phyloP scores from a whole-genome alignment of 2,797 vertebrate species.

The Xiphophorus birchmanni region DNA sequence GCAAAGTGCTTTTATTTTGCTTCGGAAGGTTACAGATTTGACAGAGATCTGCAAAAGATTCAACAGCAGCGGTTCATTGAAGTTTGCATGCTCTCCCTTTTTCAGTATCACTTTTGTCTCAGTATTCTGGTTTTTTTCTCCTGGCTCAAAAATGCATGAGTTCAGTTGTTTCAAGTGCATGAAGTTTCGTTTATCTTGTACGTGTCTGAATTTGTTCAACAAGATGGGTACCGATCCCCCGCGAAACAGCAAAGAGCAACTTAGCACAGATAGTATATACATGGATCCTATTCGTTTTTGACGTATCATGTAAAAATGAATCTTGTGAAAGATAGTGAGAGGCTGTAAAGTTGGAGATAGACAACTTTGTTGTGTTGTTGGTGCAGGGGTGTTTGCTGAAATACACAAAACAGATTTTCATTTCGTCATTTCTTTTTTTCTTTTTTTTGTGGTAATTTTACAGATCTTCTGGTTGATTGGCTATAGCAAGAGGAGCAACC shows the following conservation, averaged over 20 bases:
- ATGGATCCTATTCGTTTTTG: not conserved
- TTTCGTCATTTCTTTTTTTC: slow-evolving; percentile 9
- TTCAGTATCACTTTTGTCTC: not conserved
- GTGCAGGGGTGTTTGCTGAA: slow-evolving; percentile 8
- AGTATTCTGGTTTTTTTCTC: not conserved
- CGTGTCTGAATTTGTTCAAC: not conserved
- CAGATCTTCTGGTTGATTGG: slow-evolving; percentile 55
- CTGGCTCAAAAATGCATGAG: not conserved
- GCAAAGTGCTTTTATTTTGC: not conserved
- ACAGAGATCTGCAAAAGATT: not conserved
- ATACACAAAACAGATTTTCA: not conserved
- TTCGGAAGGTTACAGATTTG: not conserved
- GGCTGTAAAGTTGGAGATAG: not conserved
- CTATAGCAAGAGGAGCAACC: slow-evolving; percentile 40
- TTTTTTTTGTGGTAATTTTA: slow-evolving; percentile 9
- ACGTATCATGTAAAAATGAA: not conserved
- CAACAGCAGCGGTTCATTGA: not conserved
- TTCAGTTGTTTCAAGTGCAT: not conserved
- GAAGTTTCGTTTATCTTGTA: not conserved
- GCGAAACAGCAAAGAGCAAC: not conserved
- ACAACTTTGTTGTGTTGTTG: not conserved
- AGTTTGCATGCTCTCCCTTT: not conserved
- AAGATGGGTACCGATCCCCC: not conserved
- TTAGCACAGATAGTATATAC: not conserved
- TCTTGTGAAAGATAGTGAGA: not conserved